Evolutionary conservation across 2,888 invertebrate genomes (phyloP).

Genomic region (Ectemnius cavifrons): DNA sequence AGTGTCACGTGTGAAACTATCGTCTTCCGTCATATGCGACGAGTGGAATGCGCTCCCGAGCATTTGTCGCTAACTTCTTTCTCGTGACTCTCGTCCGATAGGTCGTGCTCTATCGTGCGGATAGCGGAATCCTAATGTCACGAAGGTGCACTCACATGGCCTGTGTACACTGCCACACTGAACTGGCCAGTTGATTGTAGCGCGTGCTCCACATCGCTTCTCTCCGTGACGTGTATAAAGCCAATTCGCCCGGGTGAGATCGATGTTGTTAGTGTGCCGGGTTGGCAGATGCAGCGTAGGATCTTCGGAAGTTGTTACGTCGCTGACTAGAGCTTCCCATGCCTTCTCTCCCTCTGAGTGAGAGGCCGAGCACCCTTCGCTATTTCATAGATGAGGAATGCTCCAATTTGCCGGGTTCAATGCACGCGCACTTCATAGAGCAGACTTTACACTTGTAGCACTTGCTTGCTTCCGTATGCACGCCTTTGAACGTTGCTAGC

Average conservation of each 20-base stretch:
- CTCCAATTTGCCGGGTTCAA: no score
- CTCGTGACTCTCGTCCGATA: conserved; percentile 25
- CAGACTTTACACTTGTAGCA: no score
- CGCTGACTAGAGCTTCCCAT: conserved; percentile 29
- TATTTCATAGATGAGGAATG: no score
- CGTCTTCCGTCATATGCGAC: conserved; percentile 35
- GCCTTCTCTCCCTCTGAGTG: background rate
- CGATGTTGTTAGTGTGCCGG: conserved; percentile 62
- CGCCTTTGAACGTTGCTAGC: background rate
- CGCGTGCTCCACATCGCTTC: conserved; percentile 33
- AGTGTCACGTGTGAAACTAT: conserved; percentile 48
- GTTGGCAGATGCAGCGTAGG: conserved; percentile 25
- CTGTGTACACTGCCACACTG: no score
- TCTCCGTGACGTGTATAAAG: conserved; percentile 62
- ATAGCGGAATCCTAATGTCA: conserved; percentile 23
- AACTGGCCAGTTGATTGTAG: no score
- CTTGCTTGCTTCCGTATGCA: no score
- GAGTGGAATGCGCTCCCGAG: background rate
- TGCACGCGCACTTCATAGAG: no score
- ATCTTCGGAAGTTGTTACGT: conserved; percentile 42
- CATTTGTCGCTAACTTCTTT: conserved; percentile 30
- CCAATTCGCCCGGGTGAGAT: conserved; percentile 63
- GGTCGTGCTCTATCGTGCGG: conserved; percentile 3
- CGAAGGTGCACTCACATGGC: conserved; percentile 16
- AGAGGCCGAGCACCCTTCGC: background rate